Conservation (phyloP, 2,113 vertebrate species). For the Petrocephalus zakoni region DNA sequence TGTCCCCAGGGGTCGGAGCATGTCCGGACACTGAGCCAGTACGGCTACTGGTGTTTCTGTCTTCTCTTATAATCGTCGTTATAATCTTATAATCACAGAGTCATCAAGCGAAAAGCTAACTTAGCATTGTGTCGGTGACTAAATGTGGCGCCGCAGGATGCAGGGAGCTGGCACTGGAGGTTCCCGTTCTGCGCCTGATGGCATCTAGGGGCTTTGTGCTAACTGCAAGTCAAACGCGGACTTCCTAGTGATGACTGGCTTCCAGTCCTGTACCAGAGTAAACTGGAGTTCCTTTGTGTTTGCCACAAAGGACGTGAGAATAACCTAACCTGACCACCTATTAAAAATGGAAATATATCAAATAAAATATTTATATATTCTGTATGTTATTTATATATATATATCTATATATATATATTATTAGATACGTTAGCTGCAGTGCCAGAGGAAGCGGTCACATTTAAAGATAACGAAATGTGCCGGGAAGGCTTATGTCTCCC, state of each 20-base stretch:
- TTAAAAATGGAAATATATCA: no score
- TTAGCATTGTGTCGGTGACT: background rate
- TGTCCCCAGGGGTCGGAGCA: background rate
- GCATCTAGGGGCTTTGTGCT: background rate
- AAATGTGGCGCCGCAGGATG: background rate
- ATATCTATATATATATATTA: no score
- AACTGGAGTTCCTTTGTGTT: background rate
- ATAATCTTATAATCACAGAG: background rate
- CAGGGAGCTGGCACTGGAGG: background rate
- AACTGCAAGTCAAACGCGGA: background rate
- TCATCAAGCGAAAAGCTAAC: background rate
- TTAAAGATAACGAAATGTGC: background rate
- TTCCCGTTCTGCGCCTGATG: background rate
- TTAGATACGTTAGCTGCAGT: background rate
- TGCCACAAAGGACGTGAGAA: background rate
- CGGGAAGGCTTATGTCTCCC: background rate
- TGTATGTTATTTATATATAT: no score
- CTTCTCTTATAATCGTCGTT: background rate
- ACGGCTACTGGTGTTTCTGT: background rate
- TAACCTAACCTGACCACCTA: background rate
- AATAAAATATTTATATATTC: no score
- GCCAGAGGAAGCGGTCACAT: background rate
- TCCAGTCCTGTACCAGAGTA: background rate
- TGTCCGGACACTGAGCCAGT: background rate
- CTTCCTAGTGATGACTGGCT: background rate